Evolutionary conservation across 2,888 invertebrate species (phyloP), one percentile per base, ranked within the genome.

Genomic region (Ectropis crepuscularia): DNA sequence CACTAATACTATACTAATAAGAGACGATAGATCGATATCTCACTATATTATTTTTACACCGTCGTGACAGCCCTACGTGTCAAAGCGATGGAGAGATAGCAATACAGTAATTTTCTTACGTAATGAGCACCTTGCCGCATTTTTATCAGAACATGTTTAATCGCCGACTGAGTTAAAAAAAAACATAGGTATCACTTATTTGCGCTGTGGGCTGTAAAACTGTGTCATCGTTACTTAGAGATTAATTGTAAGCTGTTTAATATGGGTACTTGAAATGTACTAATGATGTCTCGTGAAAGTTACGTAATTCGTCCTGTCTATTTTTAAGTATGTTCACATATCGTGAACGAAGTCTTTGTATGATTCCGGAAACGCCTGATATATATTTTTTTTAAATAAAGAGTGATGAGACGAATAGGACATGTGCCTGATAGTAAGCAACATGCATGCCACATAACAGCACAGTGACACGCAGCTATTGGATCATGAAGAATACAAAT

Each of bases 61-160:
- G 0, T 42, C 6, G 54, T 47, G 53, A 7, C 54, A 63, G 10
- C 63, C 63, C 59, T 63, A 51, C 42, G 42, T 6, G 11, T 11
- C 10, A 39, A n/a, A 49, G 28, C 43, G 36, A 57, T 47, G 38
- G 42, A 42, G 43, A 71, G 78, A 82, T 79, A 83, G 50, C 63
- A 66, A 50, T 73, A 70, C 72, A 71, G 74, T 70, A 74, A 73
- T 69, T 69, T 74, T 80, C 80, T 83, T 80, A 75, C 45, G 42
- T 60, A 61, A 67, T 57, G 48, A 68, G 55, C 63, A 51, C 55
- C 75, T 69, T 84, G 82, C 81, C 68, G 77, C 73, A 80, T 81
- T 83, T 81, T 85, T 82, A 79, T 83, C 79, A 68, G 16, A 41
- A 58, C 55, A 6, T 59, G 63, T 65, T 62, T 63, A 39, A 48